Conservation (phyloP, 2,797 vertebrate species). For the Mycteria americana region DNA sequence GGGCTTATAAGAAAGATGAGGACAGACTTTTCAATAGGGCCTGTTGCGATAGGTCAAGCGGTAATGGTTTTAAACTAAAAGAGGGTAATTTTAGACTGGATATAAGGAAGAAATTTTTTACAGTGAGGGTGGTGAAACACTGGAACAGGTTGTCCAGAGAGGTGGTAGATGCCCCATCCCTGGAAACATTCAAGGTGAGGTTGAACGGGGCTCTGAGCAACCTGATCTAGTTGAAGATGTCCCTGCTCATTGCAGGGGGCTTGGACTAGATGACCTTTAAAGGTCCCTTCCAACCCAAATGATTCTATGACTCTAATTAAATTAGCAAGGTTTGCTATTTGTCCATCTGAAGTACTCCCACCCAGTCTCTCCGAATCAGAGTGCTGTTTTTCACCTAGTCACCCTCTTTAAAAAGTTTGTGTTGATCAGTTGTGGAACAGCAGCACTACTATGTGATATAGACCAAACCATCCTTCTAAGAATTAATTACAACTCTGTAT, state of each 20-base stretch:
- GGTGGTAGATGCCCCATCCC: not conserved
- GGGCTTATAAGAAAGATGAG: not conserved
- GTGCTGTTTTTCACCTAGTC: not conserved
- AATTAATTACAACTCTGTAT: not conserved
- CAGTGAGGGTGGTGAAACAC: too few relatives aligned
- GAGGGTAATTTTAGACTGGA: not conserved
- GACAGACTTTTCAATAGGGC: not conserved
- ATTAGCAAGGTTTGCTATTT: not conserved
- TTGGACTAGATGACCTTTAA: not conserved
- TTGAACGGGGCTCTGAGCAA: accelerated
- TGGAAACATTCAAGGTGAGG: not conserved
- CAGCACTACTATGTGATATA: not conserved
- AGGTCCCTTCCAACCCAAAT: not conserved
- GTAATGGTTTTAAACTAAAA: not conserved
- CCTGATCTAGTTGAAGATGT: not conserved
- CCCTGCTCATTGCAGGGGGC: not conserved
- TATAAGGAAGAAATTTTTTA: not conserved
- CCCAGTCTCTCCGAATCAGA: not conserved
- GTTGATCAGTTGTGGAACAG: not conserved
- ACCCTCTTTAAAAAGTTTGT: not conserved
- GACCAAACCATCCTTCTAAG: not conserved
- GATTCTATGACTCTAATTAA: not conserved
- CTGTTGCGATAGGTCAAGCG: not conserved
- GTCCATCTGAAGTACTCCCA: not conserved
- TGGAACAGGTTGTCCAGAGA: not conserved